Conservation (phyloP, 2,888 invertebrate species). For the Chymomyza amoena region DNA sequence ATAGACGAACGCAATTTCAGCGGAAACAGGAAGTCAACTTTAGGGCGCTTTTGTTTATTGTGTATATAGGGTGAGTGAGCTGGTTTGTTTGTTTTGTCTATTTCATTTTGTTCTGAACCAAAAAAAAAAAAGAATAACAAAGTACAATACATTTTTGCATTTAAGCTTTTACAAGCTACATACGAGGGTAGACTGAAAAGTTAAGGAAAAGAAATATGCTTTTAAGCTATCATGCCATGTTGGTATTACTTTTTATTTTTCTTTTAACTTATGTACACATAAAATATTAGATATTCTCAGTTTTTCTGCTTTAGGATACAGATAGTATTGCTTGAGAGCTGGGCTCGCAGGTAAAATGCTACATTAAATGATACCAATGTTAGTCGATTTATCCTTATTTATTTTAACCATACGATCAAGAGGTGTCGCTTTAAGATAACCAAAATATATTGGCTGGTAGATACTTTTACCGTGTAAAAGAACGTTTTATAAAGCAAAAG, state of each 20-base stretch:
- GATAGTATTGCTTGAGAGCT: too few species aligned
- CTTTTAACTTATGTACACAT: too few species aligned
- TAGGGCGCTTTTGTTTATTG: slow-evolving; percentile 64
- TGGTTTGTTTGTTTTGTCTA: slow-evolving; percentile 25
- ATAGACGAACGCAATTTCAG: slow-evolving; percentile 15
- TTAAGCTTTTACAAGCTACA: slow-evolving; percentile 8
- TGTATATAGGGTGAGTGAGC: slow-evolving; percentile 8
- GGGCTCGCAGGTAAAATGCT: too few species aligned
- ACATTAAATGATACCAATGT: too few species aligned
- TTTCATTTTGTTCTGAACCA: not conserved
- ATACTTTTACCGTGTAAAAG: too few species aligned
- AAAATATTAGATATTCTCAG: slow-evolving; percentile 28
- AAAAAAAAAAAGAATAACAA: not conserved
- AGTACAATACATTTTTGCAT: not conserved
- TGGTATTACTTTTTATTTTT: slow-evolving; percentile 27
- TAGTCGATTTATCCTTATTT: too few species aligned
- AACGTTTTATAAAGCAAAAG: too few species aligned
- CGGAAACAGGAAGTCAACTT: slow-evolving; percentile 71
- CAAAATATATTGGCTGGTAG: too few species aligned
- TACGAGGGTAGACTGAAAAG: slow-evolving; percentile 8
- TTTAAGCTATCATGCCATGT: slow-evolving; percentile 17
- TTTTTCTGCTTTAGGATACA: slow-evolving; percentile 33
- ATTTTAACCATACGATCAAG: too few species aligned
- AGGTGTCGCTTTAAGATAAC: too few species aligned
- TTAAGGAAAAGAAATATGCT: slow-evolving; percentile 43